These are phyloP conservation scores for Gallinago stenura DNA, from an alignment of 2,797 vertebrate species.

Conservation along the genomic window DNA sequence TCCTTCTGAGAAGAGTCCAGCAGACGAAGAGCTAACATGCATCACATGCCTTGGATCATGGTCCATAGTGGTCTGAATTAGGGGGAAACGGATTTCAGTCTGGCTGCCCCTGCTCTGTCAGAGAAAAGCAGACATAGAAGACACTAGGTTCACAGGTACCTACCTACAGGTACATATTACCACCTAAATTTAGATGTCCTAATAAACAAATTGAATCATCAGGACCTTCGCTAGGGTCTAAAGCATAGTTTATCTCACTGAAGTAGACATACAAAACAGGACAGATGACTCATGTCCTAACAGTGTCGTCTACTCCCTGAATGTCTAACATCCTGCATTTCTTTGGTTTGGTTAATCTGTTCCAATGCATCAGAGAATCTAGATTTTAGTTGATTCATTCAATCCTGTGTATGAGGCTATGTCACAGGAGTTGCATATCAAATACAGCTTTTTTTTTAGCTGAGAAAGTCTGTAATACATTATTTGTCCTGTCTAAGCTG, in stretches of 20 bases:
- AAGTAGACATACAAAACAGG: conserved; percentile 19
- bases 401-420: background rate
- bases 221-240: background rate
- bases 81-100: background rate
- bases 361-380: background rate
- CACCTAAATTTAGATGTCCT: background rate
- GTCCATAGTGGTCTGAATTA: background rate
- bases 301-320: background rate
- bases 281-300: conserved; percentile 46
- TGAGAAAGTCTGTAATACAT: background rate
- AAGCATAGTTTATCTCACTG: background rate
- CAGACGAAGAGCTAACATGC: background rate
- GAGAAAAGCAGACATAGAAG: background rate
- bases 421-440: background rate
- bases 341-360: background rate
- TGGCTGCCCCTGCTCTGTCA: background rate
- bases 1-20: background rate
- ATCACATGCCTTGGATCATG: background rate
- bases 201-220: background rate
- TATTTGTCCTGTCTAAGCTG: background rate
- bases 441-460: background rate
- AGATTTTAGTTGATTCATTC: conserved; percentile 11
- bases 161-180: background rate
- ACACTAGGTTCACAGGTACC: background rate
- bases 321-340: background rate